phyloP scores from a whole-genome alignment of 2,888 invertebrate species.

The Leptinotarsa rubiginosa region DNA sequence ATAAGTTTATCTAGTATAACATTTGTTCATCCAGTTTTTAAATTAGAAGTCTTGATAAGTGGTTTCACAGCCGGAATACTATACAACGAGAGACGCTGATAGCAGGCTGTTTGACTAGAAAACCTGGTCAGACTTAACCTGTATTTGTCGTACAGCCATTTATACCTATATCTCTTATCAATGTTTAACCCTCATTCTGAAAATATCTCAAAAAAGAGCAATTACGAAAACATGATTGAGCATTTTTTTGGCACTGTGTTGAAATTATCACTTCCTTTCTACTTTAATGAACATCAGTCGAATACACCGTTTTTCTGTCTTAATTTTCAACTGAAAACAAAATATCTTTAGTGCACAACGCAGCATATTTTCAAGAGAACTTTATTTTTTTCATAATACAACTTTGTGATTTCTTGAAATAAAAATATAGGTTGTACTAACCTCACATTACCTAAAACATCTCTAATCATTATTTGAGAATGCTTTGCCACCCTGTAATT shows the following conservation, averaged over 20 bases:
- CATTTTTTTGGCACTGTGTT: slow-evolving; percentile 13
- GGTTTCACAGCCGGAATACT: slow-evolving; percentile 56
- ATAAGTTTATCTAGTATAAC: not conserved
- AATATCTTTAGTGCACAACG: too few relatives aligned
- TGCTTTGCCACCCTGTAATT: not conserved
- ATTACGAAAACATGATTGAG: not conserved
- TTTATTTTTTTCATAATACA: too few relatives aligned
- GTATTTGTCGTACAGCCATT: slow-evolving; percentile 51
- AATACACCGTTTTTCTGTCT: too few relatives aligned
- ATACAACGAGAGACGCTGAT: slow-evolving; percentile 48
- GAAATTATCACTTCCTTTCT: not conserved
- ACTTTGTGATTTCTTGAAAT: too few relatives aligned
- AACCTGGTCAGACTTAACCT: slow-evolving; percentile 52
- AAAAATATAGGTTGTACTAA: too few relatives aligned
- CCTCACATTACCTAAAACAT: too few relatives aligned
- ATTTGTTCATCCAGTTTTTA: slow-evolving; percentile 35
- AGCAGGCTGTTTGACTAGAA: slow-evolving; percentile 60
- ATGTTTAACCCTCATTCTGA: slow-evolving; percentile 33
- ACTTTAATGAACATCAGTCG: not conserved
- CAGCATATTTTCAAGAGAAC: too few relatives aligned
- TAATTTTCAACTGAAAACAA: too few relatives aligned
- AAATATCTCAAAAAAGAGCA: not conserved
- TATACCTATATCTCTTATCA: slow-evolving; percentile 27
- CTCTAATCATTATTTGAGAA: too few relatives aligned
- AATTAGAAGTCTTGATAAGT: slow-evolving; percentile 53